Evolutionary conservation across 2,888 invertebrate species (phyloP), one percentile per base, ranked within the genome.

Genomic region (Euspilapteryx auroguttella): DNA sequence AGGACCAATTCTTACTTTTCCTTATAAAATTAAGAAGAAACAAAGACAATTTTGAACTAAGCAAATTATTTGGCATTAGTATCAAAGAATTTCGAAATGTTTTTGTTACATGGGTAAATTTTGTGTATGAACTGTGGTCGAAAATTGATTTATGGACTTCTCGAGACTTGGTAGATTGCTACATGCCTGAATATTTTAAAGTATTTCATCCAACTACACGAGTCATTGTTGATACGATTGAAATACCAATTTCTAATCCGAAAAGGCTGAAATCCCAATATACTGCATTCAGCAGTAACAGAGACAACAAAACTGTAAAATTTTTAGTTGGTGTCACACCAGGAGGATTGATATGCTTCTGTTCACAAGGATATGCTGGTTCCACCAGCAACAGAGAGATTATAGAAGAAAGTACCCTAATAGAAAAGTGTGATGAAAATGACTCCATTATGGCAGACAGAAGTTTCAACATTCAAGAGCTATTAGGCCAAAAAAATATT

Each of bases 381-480:
- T 36, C 36, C 17, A 27, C 27, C 2, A 37, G 37, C 35, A 36
- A 40, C 15, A 26, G 38, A 2, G 40, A 41, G 27, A 37, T 35
- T 6, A 17, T 38, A 3, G 37, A 39, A 29, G 12, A 37, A 25
- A 36, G 37, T 24, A 23, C 12, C n/a, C 21, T 42, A 1, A 6
- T 34, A 5, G 8, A 27, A 2, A 26, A 23, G 17, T 42, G 40
- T 36, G 31, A 39, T 22, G 10, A 12, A 23, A 34, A 33, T 20
- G 41, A 40, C 20, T 12, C 25, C 2, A 37, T 41, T 14, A 32
- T 42, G 34, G 41, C 37, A 10, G 39, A 41, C 21, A 14, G 39
- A 12, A 41, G 40, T 2, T 42, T 41, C 17, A 40, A 37, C 30
- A 34, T 43, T 2, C 42, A 41, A 15, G 44, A 42, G 12, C 14